Evolutionary conservation across 2,888 invertebrate species (phyloP), one percentile per base, ranked within the genome.

Genomic region (Sturmia bella): DNA sequence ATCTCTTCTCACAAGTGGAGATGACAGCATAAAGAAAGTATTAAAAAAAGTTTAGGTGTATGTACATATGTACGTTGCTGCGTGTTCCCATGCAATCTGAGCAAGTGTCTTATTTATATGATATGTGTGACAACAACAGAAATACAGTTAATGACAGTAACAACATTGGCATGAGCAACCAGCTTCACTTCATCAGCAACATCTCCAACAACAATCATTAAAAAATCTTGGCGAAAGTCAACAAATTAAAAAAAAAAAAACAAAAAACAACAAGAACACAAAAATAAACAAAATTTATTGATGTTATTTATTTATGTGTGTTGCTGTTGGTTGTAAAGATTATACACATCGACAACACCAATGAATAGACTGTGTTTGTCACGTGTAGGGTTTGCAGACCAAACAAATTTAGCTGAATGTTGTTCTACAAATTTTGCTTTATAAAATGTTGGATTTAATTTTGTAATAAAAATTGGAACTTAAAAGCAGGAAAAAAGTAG

Each of bases 211-310:
- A 54, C 37, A 27, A 48, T 21, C 7, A 43, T 24, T 27, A 48
- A 12, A 57, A 64, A 41, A 72, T 66, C 80, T 70, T 70, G 77
- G 82, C 82, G 77, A 82, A 82, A 82, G 82, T 74, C 73, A 82
- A 74, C 57, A 77, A 69, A n/a, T n/a, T n/a, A n/a, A 66, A 43
- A 24, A 75, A 54, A 63, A 59, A 32, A 45, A 63, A 63, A 54
- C 24, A 61, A 74, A 72, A 45, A 12, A 27, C 45, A 19, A 12
- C 9, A 69, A 69, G 54, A 63, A 72, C 17, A 61, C 19, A 54
- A 66, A 57, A 56, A 12, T 45, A 39, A 66, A 61, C 61, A 56
- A 54, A 79, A 66, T 77, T 70, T 41, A 54, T 59, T 17, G 21
- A 72, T 57, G 57, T 52, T 74, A 39, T 52, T 57, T 54, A 19